Base-by-base conservation (phyloP, 2,888 invertebrate genomes). In the Leptothorax acervorum region DNA sequence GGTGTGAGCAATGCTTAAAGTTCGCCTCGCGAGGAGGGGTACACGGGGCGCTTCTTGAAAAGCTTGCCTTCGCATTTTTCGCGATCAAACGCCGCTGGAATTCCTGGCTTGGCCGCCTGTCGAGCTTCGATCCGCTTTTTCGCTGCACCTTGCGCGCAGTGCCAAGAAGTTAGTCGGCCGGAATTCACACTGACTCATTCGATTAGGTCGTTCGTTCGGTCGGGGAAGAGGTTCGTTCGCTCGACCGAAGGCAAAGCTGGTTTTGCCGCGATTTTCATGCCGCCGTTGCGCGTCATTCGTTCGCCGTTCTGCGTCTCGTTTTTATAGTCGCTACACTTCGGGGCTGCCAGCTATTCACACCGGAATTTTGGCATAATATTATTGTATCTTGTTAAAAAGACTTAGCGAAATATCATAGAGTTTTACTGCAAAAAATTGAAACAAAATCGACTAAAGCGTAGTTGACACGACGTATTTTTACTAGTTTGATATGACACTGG, bases 171-270 rank as follows among this genome's bases (percentile, higher is more conserved):
- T 83, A 76, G 82, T 83, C 82, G 82, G 53, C 66, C 81, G 82
- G 82, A 83, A 83, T 83, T 83, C 82, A 83, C 82, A 83, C 82
- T 83, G 82, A 83, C 81, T 83, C 82, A 83, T 83, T 82, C 82
- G 82, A 83, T 83, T 83, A 83, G 82, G 66, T 83, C 81, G 82
- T 82, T 79, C 79, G 81, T 51, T n/a, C 57, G 60, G 51, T 28
- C 66, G 66, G 45, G 28, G 48, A 79, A 60, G 81, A 76, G 28
- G 78, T 60, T 53, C 62, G 42, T 31, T 53, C 66, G 65, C 66
- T 66, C 57, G 45, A 53, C 60, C 82, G 63, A 63, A 31, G 82
- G 57, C 75, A 74, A 55, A 81, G 79, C 71, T 81, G 79, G 71
- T 81, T 81, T 81, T 70, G 79, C 71, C 60, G 70, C 39, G 79